These are phyloP conservation scores for Sternarchorhynchus goeldii DNA, from an alignment of 2,797 vertebrate genomes.

Conservation along the genomic window DNA sequence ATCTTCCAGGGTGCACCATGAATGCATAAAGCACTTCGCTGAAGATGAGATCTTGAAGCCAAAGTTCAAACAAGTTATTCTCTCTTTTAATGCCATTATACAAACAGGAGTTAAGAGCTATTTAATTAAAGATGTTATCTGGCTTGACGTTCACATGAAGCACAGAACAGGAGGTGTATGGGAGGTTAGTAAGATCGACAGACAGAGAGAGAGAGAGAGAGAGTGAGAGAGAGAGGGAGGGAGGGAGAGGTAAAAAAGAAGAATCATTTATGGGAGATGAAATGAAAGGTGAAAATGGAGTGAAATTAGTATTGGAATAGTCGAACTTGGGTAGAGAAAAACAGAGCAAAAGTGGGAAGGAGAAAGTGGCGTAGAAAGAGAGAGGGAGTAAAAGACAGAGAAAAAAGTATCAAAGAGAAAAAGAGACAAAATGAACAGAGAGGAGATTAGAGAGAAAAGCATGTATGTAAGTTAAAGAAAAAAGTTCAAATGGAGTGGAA, in stretches of 20 bases:
- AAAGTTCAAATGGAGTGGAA: no score
- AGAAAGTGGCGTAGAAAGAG: no score
- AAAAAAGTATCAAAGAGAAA: neutral
- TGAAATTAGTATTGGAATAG: no score
- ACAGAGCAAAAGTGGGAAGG: neutral
- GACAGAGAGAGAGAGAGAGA: neutral
- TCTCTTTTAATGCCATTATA: conserved; percentile 47
- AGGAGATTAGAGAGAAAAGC: neutral
- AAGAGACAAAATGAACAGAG: conserved; percentile 1
- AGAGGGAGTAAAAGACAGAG: no score
- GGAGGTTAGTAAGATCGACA: neutral
- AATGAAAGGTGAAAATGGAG: no score
- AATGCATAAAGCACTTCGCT: conserved; percentile 11
- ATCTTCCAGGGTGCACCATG: conserved; percentile 25
- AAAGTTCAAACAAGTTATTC: conserved; percentile 50
- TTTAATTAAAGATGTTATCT: conserved; percentile 59
- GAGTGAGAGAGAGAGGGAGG: neutral
- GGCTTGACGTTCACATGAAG: conserved; percentile 27
- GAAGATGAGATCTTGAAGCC: conserved; percentile 38
- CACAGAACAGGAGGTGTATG: conserved; percentile 23
- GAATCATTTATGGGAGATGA: no score
- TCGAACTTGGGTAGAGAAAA: neutral
- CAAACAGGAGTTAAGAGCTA: conserved; percentile 50
- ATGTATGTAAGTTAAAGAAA: no score
- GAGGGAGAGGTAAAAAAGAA: neutral